Evolutionary conservation across 2,113 vertebrate genomes (phyloP).

Genomic region (Embiotoca jacksoni): DNA sequence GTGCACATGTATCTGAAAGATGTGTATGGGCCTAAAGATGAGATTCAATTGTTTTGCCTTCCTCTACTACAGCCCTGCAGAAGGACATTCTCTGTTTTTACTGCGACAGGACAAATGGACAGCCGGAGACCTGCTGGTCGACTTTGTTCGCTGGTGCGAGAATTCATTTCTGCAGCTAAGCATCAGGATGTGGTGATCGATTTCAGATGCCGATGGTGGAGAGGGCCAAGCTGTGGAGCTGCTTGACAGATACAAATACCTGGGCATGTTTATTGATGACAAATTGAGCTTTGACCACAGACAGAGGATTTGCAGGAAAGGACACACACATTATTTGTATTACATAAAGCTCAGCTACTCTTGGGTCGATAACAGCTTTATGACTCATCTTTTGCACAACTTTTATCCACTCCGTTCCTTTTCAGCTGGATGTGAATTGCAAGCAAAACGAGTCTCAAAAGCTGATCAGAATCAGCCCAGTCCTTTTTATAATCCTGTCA

Average conservation of each 20-base stretch:
- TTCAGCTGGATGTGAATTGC: background rate
- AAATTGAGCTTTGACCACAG: conserved; percentile 62
- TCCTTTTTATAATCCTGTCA: no score
- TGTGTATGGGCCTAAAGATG: background rate
- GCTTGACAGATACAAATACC: conserved; percentile 55
- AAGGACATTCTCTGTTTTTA: background rate
- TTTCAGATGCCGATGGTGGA: conserved; percentile 63
- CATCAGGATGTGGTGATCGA: conserved; percentile 49
- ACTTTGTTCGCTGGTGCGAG: conserved; percentile 54
- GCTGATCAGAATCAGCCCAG: background rate
- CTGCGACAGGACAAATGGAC: conserved; percentile 56
- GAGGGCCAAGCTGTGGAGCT: conserved; percentile 46
- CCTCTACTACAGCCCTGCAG: background rate
- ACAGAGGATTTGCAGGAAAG: conserved; percentile 43
- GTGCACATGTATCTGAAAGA: background rate
- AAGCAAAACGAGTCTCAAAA: background rate
- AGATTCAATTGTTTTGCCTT: background rate
- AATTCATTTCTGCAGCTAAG: conserved; percentile 60
- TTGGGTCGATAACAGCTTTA: conserved; percentile 15
- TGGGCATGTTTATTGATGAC: conserved; percentile 64
- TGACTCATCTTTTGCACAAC: conserved; percentile 19
- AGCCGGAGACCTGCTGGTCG: conserved; percentile 28
- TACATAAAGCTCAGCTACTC: conserved; percentile 22
- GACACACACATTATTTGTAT: conserved; percentile 50
- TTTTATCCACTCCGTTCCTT: conserved; percentile 11